Evolutionary conservation across 2,797 vertebrate genomes (phyloP).

Genomic region (Galago senegalensis): DNA sequence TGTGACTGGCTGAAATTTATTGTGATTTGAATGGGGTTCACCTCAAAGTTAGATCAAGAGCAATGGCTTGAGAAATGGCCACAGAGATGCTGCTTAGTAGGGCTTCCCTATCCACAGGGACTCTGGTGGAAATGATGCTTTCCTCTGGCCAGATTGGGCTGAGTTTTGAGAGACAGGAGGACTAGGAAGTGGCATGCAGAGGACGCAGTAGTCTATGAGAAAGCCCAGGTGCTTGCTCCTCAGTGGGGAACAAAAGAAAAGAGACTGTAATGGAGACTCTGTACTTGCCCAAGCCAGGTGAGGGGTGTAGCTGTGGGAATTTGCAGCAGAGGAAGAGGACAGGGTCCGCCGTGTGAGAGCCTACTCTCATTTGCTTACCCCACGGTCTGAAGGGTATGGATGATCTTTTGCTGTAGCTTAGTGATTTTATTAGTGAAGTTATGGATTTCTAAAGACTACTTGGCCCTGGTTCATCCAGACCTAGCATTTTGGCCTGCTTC

Average conservation of each 20-base stretch:
- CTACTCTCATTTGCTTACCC: neutral
- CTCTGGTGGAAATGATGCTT: neutral
- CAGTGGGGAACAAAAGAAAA: neutral
- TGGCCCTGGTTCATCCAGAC: slow-evolving; percentile 14
- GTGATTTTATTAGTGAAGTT: slow-evolving; percentile 17
- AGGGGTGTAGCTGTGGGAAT: neutral
- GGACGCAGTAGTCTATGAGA: neutral
- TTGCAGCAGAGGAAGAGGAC: neutral
- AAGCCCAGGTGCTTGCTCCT: slow-evolving; percentile 28
- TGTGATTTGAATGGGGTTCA: slow-evolving; percentile 14
- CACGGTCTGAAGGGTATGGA: neutral
- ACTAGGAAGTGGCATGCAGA: neutral
- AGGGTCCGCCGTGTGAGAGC: neutral
- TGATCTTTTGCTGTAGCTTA: neutral
- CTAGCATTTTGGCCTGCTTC: neutral
- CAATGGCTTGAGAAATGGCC: slow-evolving; percentile 47
- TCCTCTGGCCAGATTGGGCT: slow-evolving; percentile 29
- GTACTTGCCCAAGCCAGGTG: neutral
- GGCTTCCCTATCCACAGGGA: neutral
- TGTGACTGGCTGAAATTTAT: slow-evolving; percentile 19
- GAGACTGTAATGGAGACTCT: neutral
- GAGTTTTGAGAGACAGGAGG: neutral
- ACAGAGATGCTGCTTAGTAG: neutral
- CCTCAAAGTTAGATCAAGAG: slow-evolving; percentile 59
- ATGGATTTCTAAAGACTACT: neutral